phyloP scores from a whole-genome alignment of 2,797 vertebrate genomes.

The Chromis chromis region DNA sequence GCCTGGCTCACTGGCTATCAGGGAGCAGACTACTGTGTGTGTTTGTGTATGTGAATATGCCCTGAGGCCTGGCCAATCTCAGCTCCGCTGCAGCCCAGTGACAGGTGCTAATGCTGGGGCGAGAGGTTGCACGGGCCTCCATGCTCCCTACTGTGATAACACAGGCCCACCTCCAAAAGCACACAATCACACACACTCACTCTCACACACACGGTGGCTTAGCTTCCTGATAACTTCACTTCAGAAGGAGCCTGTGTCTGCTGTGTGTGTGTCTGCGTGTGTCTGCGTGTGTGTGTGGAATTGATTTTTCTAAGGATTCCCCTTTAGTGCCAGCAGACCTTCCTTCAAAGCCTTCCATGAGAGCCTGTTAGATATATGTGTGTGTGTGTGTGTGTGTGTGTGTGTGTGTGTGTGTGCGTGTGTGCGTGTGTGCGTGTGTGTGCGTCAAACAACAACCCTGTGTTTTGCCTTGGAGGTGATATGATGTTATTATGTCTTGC shows the following conservation, averaged over 20 bases:
- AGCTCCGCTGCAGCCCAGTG: conserved; percentile 90
- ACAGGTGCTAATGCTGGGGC: conserved; percentile 90
- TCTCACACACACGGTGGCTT: conserved; percentile 39
- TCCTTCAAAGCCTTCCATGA: conserved; percentile 49
- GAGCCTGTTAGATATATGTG: conserved; percentile 34
- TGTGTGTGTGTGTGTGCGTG: background rate
- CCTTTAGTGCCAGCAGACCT: conserved; percentile 55
- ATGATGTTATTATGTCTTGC: conserved; percentile 51
- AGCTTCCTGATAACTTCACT: conserved; percentile 75
- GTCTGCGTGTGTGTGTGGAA: conserved; percentile 49
- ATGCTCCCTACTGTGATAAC: conserved; percentile 84
- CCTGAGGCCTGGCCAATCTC: conserved; percentile 87
- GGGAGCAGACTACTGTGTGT: conserved; percentile 61
- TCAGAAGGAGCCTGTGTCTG: conserved; percentile 61
- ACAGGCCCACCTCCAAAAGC: conserved; percentile 51
- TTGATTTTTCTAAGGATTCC: conserved; percentile 71
- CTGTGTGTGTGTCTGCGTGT: conserved; percentile 46
- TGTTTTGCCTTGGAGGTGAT: conserved; percentile 46
- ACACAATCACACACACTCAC: conserved; percentile 47
- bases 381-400: conserved; percentile 14
- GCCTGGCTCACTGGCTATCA: conserved; percentile 68
- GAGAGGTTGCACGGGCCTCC: conserved; percentile 81
- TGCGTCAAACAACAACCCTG: conserved; percentile 33
- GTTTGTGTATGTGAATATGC: conserved; percentile 73
- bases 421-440: conserved; percentile 4